Evolutionary conservation across 2,797 vertebrate species (phyloP).

Genomic region (Megaceryle alcyon): DNA sequence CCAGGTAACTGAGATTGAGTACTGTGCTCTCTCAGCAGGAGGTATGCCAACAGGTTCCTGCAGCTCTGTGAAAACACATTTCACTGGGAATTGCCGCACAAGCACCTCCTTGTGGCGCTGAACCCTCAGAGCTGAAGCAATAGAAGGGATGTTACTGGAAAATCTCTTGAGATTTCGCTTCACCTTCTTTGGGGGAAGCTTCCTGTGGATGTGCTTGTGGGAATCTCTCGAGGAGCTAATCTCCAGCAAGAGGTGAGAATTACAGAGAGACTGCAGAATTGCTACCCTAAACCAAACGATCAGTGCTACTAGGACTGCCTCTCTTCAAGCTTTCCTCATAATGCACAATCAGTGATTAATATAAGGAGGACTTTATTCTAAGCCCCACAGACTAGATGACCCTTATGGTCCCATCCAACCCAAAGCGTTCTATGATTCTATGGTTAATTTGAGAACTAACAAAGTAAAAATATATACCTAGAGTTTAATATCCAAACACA

Average conservation of each 20-base stretch:
- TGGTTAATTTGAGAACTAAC: background rate
- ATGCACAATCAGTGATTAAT: background rate
- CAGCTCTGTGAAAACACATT: background rate
- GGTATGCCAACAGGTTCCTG: fast-evolving
- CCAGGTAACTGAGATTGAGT: background rate
- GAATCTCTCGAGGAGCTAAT: background rate
- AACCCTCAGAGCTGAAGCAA: background rate
- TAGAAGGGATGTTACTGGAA: background rate
- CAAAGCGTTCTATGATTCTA: background rate
- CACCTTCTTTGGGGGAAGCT: background rate
- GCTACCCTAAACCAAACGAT: background rate
- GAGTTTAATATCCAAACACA: background rate
- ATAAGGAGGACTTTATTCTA: background rate
- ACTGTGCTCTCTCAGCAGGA: fast-evolving
- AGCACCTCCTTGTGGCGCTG: background rate
- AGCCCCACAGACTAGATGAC: background rate
- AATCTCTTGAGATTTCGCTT: background rate
- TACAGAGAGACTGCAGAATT: background rate
- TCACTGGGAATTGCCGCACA: background rate
- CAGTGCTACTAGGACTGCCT: background rate
- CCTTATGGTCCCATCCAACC: background rate
- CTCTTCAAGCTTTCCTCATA: background rate
- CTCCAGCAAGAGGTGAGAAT: background rate
- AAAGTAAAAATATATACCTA: background rate
- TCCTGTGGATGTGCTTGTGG: background rate